phyloP scores from a whole-genome alignment of 2,113 vertebrate genomes.

The Turnix velox region DNA sequence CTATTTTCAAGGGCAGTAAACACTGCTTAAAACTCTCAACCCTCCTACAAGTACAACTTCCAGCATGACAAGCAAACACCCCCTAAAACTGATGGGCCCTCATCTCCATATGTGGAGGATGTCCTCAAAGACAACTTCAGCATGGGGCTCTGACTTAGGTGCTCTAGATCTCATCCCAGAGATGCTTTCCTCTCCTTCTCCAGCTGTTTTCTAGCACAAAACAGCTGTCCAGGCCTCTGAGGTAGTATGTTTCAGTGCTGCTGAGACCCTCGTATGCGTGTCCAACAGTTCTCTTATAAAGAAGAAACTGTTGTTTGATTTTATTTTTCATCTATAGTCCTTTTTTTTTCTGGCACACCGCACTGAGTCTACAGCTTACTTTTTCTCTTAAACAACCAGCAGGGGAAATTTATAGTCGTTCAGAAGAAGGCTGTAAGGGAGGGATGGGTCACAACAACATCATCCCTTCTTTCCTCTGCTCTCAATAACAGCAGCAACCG shows the following conservation, averaged over 20 bases:
- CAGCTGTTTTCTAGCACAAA: not conserved
- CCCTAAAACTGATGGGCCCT: not conserved
- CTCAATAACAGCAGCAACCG: not conserved
- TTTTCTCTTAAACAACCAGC: not conserved
- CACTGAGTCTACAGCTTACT: not conserved
- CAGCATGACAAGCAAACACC: not conserved
- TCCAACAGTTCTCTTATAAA: not conserved
- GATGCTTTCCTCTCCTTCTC: not conserved
- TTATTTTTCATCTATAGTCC: not conserved
- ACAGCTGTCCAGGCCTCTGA: not conserved
- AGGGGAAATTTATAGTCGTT: not conserved
- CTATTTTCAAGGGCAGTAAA: not conserved
- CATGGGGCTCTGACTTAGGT: not conserved
- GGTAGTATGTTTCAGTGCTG: not conserved
- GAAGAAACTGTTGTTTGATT: fast-evolving
- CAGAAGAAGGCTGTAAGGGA: not conserved
- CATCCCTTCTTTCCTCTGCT: not conserved
- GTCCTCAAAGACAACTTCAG: not conserved
- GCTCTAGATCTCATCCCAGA: not conserved
- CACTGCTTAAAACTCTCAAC: not conserved
- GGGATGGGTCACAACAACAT: not conserved
- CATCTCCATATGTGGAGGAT: not conserved
- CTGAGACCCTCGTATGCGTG: not conserved
- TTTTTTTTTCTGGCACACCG: not conserved
- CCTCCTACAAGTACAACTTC: not conserved